These are phyloP conservation scores for Stictocephala bisonia DNA, from an alignment of 2,888 invertebrate species.

Conservation along the genomic window DNA sequence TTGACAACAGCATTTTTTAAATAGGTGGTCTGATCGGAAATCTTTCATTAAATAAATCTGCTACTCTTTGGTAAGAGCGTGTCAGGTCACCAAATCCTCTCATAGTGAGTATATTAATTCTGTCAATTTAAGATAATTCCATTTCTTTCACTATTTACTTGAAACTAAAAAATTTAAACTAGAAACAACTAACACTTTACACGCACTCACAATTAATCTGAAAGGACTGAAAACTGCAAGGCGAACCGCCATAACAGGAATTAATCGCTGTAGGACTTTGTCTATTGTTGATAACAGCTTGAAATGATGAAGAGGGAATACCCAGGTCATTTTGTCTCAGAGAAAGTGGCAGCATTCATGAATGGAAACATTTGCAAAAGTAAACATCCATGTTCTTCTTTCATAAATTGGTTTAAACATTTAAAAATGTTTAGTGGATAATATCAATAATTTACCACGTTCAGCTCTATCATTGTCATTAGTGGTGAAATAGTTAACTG, in stretches of 20 bases:
- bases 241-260: background rate
- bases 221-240: background rate
- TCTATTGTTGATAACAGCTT: background rate
- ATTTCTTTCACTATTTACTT: background rate
- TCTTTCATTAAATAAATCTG: background rate
- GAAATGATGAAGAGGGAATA: background rate
- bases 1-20: background rate
- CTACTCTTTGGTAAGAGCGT: background rate
- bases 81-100: too few species aligned
- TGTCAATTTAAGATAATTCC: too few species aligned
- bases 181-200: too few species aligned
- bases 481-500: conserved; percentile 5
- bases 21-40: background rate
- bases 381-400: conserved; percentile 13
- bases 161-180: background rate
- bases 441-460: conserved; percentile 5
- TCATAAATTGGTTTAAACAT: too few species aligned
- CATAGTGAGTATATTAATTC: too few species aligned
- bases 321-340: background rate
- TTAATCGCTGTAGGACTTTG: background rate
- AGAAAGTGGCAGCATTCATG: conserved; percentile 4
- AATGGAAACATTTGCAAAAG: conserved; percentile 1
- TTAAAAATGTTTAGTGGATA: background rate
- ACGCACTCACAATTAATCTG: background rate
- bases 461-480: background rate